Conservation (phyloP, 2,888 invertebrate genomes). For the Hydrotaea diabolus region DNA sequence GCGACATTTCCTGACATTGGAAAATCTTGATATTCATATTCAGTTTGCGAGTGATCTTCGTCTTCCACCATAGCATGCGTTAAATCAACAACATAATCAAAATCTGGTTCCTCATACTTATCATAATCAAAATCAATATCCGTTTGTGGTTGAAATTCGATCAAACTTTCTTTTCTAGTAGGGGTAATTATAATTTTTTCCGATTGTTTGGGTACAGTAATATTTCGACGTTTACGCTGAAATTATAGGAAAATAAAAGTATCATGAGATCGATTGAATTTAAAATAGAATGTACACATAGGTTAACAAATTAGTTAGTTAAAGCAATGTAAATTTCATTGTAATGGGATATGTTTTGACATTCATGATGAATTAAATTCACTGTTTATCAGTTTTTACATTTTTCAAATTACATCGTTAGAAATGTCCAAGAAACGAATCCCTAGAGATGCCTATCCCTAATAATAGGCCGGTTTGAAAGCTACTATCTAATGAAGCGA, state of each 20-base stretch:
- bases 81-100: constrained; percentile 55
- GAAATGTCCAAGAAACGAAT: too few species aligned
- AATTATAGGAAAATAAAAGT: not conserved
- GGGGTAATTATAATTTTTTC: constrained; percentile 18
- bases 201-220: not conserved
- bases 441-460: too few species aligned
- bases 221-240: constrained; percentile 57
- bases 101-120: constrained; percentile 47
- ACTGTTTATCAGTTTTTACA: too few species aligned
- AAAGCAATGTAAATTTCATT: too few species aligned
- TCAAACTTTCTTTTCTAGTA: constrained; percentile 43
- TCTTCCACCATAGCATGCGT: constrained; percentile 41
- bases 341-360: too few species aligned
- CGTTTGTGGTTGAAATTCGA: constrained; percentile 50
- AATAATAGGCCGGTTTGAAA: too few species aligned
- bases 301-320: too few species aligned
- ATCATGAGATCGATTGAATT: too few species aligned
- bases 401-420: too few species aligned
- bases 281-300: too few species aligned
- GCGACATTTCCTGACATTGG: constrained; percentile 9
- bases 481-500: too few species aligned
- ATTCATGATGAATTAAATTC: too few species aligned
- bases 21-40: constrained; percentile 46
- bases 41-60: constrained; percentile 32
- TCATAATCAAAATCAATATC: constrained; percentile 46